Conservation (phyloP, 1,140 invertebrate genomes). For the Drosophila littoralis region DNA sequence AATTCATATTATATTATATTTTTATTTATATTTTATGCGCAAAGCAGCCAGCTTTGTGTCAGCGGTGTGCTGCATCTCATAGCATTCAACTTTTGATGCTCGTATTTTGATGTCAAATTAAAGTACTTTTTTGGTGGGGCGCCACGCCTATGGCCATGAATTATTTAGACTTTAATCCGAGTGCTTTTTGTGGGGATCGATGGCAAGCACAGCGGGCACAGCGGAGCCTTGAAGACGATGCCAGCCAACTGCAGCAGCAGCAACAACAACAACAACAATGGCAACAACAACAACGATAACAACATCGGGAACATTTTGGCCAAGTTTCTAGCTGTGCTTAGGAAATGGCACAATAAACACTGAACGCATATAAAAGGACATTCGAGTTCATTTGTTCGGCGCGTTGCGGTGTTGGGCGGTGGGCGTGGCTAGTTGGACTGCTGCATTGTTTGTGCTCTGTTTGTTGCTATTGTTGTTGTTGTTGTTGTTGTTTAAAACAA, state of each 20-base stretch:
- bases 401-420: conserved; percentile 58
- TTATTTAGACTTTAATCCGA: conserved; percentile 76
- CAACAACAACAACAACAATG: conserved; percentile 8
- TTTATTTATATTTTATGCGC: not conserved
- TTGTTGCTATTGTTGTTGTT: conserved; percentile 29
- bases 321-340: conserved; percentile 71
- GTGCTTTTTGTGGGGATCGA: conserved; percentile 65
- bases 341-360: conserved; percentile 80
- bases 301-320: conserved; percentile 46
- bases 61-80: not conserved
- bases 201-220: conserved; percentile 39
- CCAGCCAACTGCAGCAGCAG: conserved; percentile 22
- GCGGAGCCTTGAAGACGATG: conserved; percentile 59
- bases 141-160: conserved; percentile 52
- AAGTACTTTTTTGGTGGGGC: conserved; percentile 19
- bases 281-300: conserved; percentile 39
- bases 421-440: conserved; percentile 59
- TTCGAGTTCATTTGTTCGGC: conserved; percentile 77
- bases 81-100: conserved; percentile 7
- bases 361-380: conserved; percentile 80
- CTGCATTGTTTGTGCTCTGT: conserved; percentile 60
- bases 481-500: conserved; percentile 66
- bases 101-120: conserved; percentile 32
- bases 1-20: not conserved
- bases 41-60: conserved; percentile 5